Evolutionary conservation across 1,140 invertebrate genomes (phyloP), one percentile per base, ranked within the genome.

Genomic region (Bemisia tabaci): DNA sequence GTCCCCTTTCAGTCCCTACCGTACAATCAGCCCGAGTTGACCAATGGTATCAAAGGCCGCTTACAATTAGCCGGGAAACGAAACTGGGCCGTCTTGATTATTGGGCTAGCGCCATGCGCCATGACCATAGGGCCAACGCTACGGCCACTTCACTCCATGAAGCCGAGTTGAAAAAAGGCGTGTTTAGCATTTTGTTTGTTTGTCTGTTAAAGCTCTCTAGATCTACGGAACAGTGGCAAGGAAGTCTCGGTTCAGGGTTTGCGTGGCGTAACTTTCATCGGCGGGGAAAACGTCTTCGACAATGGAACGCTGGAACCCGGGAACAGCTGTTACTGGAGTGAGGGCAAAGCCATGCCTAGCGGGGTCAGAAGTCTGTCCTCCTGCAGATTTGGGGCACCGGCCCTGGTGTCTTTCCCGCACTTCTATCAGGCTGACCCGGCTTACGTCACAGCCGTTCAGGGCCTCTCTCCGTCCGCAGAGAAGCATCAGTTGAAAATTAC

Each of bases 301-400:
- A 82, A 82, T 60, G 70, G 82, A 1, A 80, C 84, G 21, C 71
- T 79, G 1, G 79, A 82, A 58, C 76, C 82, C 0, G 81, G 83
- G 23, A 89, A 90, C 72, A 71, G 81, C 1, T 91, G 89, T 70
- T 90, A 80, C 74, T 90, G 87, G 72, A 82, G 82, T 62, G 87
- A n/a, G n/a, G n/a, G 87, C 0, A 80, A 85, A 67, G 89, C 87
- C 73, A 78, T 78, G 1, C 88, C 87, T 9, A 80, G 81, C 1
- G 89, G 89, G 1, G 73, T 84, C 2, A 76, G 77, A 2, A 83
- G 83, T 68, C 70, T 80, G 1, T 77, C 76, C 0, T 66, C 74
- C 0, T 82, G 80, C 68, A 77, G 81, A 22, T 79, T 76, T 65
- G 85, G 84, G 23, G 81, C 84, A 2, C 87, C 87, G 0, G 81